A percentile compares a stretch with the other conserved stretches of the same genome.
phyloP scores from a whole-genome alignment of 1,140 invertebrate genomes.

The Bombus pascuorum region DNA sequence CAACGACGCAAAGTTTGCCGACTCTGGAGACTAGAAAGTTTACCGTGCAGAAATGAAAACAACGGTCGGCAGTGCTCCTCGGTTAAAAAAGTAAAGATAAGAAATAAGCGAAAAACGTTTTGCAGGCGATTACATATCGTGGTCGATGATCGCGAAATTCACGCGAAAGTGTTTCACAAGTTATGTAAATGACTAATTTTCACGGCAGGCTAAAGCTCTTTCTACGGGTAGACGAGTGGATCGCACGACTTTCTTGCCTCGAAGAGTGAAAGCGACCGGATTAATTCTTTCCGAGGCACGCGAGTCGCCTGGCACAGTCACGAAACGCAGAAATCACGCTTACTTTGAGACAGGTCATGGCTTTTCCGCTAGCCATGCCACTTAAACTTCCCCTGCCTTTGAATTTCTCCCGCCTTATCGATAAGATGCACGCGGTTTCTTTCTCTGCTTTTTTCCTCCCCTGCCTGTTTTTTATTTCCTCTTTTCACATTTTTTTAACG shows the following conservation, averaged over 20 bases:
- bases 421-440: neutral
- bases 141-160: neutral
- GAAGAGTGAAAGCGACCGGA: conserved; percentile 34
- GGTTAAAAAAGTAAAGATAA: neutral
- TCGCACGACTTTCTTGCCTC: conserved; percentile 14
- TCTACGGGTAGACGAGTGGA: neutral
- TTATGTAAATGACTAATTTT: conserved; percentile 5
- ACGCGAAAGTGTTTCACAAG: conserved; percentile 12
- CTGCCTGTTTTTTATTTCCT: neutral
- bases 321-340: conserved; percentile 28
- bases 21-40: neutral
- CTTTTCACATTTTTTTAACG: no score
- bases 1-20: neutral
- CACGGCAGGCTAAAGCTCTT: neutral
- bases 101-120: neutral
- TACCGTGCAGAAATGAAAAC: neutral
- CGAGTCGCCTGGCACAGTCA: neutral
- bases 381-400: conserved; percentile 3
- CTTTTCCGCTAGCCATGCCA: neutral
- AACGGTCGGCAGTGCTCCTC: neutral
- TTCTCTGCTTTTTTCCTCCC: neutral
- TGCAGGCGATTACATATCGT: neutral
- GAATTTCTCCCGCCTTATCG: neutral
- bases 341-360: conserved; percentile 77
- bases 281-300: conserved; percentile 12